Percentiles rank a stretch among this genome's conserved stretches.
These are phyloP conservation scores for Coregonus ussuriensis DNA, from an alignment of 2,797 vertebrate genomes.

Conservation along the genomic window DNA sequence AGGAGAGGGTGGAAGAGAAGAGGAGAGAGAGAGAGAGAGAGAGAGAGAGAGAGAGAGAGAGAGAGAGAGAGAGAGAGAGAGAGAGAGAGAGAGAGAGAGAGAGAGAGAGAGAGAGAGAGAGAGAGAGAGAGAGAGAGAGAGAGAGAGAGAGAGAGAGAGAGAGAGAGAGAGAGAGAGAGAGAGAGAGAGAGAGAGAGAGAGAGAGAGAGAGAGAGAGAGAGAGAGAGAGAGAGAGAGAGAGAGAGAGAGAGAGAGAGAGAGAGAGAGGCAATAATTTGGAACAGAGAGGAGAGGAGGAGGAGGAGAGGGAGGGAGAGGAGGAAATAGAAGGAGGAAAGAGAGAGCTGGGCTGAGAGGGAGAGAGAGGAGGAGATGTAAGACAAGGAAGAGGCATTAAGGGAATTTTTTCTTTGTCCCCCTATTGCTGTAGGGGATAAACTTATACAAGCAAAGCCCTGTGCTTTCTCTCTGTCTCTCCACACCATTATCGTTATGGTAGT, in stretches of 20 bases:
- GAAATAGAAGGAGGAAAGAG: not conserved
- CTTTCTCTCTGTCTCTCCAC: not conserved
- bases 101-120: not conserved
- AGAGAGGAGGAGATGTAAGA: too few relatives aligned
- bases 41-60: constrained; percentile 4
- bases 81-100: not conserved
- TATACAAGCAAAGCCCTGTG: not conserved
- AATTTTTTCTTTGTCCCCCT: not conserved
- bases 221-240: not conserved
- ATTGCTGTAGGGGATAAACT: not conserved
- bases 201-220: too few relatives aligned
- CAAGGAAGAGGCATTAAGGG: too few relatives aligned
- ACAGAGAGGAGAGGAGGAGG: not conserved
- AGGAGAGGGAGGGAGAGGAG: not conserved
- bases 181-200: too few relatives aligned
- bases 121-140: not conserved
- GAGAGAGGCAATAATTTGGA: too few relatives aligned
- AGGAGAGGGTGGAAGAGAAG: not conserved
- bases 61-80: not conserved
- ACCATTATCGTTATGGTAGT: too few relatives aligned
- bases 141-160: too few relatives aligned
- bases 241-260: not conserved
- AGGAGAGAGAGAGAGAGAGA: not conserved
- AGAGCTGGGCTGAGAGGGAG: constrained; percentile 3
- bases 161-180: too few relatives aligned